phyloP scores from a whole-genome alignment of 2,797 vertebrate genomes.

The Scolopax bukidnonensis region DNA sequence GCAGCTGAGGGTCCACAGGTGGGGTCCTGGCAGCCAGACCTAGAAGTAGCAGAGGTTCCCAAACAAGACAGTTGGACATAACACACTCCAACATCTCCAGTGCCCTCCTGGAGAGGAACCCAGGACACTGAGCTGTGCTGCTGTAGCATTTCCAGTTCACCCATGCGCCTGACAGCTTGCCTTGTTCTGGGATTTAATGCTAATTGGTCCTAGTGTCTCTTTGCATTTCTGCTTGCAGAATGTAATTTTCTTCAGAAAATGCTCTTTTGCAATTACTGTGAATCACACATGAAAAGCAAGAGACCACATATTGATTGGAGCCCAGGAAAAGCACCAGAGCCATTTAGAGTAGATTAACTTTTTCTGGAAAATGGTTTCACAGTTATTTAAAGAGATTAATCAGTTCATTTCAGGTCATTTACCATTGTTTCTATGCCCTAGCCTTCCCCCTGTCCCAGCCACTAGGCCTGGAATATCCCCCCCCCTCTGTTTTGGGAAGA shows the following conservation, averaged over 20 bases:
- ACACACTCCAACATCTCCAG: not conserved
- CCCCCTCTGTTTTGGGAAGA: not conserved
- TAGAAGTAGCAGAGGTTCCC: not conserved
- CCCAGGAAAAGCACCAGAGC: constrained; percentile 68
- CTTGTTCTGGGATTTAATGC: not conserved
- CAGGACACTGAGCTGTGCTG: not conserved
- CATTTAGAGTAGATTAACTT: constrained; percentile 80
- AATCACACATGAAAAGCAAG: constrained; percentile 72
- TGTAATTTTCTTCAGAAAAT: constrained; percentile 70
- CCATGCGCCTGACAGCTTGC: not conserved
- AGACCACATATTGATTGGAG: constrained; percentile 70
- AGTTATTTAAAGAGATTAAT: constrained; percentile 79
- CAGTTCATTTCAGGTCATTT: constrained; percentile 68
- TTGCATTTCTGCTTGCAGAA: constrained; percentile 60
- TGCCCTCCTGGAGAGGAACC: not conserved
- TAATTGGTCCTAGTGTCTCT: constrained; percentile 29
- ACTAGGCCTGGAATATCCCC: not conserved
- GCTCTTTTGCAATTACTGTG: constrained; percentile 75
- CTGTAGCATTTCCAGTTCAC: not conserved
- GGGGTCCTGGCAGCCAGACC: not conserved
- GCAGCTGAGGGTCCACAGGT: not conserved
- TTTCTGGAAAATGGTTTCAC: constrained; percentile 67
- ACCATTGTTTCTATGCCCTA: not conserved
- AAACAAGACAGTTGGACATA: not conserved
- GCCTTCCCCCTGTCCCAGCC: not conserved